Conservation (phyloP, 2,888 invertebrate species). For the Balanococcus diminutus region DNA sequence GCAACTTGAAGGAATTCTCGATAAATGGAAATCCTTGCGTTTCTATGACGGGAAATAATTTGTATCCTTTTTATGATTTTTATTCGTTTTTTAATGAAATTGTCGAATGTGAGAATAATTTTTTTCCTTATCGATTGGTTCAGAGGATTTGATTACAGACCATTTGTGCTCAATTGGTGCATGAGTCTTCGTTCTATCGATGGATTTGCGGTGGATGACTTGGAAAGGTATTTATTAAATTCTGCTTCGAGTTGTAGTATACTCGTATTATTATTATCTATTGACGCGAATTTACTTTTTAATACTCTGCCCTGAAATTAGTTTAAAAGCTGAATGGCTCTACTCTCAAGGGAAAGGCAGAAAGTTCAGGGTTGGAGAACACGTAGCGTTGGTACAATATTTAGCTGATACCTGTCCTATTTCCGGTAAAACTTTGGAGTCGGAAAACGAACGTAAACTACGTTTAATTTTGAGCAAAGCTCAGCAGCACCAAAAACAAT, state of each 20-base stretch:
- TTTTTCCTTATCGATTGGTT: neutral
- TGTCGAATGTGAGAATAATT: neutral
- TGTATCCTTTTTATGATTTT: conserved; percentile 71
- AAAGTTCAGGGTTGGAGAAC: conserved; percentile 85
- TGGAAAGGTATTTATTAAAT: conserved; percentile 83
- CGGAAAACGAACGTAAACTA: conserved; percentile 85
- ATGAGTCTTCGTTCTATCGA: conserved; percentile 85
- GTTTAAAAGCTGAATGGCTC: conserved; percentile 92
- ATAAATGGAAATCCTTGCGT: conserved; percentile 89
- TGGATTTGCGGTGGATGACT: conserved; percentile 85
- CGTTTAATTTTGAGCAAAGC: conserved; percentile 86
- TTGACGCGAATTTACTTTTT: no score
- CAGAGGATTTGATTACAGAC: conserved; percentile 89
- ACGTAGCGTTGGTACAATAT: conserved; percentile 79
- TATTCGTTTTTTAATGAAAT: neutral
- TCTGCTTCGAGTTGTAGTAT: no score
- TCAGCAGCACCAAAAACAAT: conserved; percentile 85
- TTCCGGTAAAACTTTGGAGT: conserved; percentile 79
- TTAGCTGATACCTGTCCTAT: conserved; percentile 82
- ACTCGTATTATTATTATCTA: no score
- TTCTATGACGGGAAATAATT: conserved; percentile 74
- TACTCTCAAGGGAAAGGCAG: conserved; percentile 93
- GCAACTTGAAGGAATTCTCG: conserved; percentile 78
- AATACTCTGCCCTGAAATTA: no score
- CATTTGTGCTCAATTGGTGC: conserved; percentile 93